A percentile compares a stretch with the other conserved stretches of the same genome.
These are phyloP conservation scores for Acanthosepion lycidas DNA, from an alignment of 2,888 invertebrate species.

Conservation along the genomic window DNA sequence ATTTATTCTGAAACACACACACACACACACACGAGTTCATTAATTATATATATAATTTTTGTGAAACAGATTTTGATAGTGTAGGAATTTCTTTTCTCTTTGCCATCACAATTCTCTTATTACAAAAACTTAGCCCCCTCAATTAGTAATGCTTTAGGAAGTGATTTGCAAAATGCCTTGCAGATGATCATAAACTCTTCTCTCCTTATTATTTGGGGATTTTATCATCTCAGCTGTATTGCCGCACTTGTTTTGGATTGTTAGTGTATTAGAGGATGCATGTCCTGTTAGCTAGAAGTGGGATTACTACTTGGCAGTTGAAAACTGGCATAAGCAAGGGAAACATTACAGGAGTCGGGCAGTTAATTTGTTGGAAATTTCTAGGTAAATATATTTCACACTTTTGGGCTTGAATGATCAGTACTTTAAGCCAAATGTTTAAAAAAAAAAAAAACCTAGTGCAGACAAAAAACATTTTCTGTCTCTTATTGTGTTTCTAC, in stretches of 20 bases:
- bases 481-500: constrained; percentile 21
- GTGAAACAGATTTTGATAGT: background rate
- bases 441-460: background rate
- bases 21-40: background rate
- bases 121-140: background rate
- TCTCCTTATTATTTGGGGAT: background rate
- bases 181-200: background rate
- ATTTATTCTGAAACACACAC: background rate
- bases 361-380: background rate
- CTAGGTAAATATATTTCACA: background rate
- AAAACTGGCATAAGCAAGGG: background rate
- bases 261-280: background rate
- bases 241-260: background rate
- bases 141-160: background rate
- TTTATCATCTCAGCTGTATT: background rate
- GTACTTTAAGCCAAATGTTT: background rate
- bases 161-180: background rate
- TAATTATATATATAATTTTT: background rate
- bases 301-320: background rate
- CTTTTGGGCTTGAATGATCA: background rate
- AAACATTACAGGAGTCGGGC: background rate
- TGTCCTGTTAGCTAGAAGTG: constrained; percentile 5
- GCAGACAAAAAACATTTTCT: background rate
- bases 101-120: background rate
- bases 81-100: background rate